These are phyloP conservation scores for Portevinia maculata DNA, from an alignment of 2,888 invertebrate genomes.

Conservation along the genomic window DNA sequence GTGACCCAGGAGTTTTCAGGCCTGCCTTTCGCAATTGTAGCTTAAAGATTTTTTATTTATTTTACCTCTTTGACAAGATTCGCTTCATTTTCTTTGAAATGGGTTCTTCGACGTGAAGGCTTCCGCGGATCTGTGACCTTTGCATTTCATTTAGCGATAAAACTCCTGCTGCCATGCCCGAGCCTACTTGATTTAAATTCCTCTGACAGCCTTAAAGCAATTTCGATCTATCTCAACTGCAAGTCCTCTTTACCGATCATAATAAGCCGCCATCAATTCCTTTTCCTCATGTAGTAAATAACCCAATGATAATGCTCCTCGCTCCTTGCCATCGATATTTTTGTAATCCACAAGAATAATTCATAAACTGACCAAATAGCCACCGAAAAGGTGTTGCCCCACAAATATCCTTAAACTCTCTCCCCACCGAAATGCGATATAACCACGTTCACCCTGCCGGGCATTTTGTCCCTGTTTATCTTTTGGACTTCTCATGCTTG, in stretches of 20 bases:
- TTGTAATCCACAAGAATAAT: not conserved
- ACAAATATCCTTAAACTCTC: not conserved
- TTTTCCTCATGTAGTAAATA: not conserved
- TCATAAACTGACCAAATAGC: slow-evolving; percentile 38
- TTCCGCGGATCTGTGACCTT: no score
- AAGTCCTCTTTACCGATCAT: not conserved
- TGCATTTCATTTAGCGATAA: no score
- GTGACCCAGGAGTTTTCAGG: no score
- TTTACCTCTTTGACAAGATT: no score
- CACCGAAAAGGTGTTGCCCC: not conserved
- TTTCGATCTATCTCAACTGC: no score
- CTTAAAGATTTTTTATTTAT: no score
- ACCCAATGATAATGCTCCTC: not conserved
- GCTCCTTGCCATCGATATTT: not conserved
- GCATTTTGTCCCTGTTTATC: slow-evolving; percentile 35
- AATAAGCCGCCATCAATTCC: not conserved
- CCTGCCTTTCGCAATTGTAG: no score
- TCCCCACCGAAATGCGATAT: slow-evolving; percentile 7
- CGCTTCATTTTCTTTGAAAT: no score
- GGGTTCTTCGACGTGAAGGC: no score
- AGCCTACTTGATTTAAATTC: no score
- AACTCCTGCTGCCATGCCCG: no score
- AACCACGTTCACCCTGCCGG: not conserved
- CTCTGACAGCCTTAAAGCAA: not conserved
- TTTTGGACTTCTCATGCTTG: slow-evolving; percentile 27